phyloP scores from a whole-genome alignment of 92 coral and sea anemone species.

The Zoanthus solanderi region DNA sequence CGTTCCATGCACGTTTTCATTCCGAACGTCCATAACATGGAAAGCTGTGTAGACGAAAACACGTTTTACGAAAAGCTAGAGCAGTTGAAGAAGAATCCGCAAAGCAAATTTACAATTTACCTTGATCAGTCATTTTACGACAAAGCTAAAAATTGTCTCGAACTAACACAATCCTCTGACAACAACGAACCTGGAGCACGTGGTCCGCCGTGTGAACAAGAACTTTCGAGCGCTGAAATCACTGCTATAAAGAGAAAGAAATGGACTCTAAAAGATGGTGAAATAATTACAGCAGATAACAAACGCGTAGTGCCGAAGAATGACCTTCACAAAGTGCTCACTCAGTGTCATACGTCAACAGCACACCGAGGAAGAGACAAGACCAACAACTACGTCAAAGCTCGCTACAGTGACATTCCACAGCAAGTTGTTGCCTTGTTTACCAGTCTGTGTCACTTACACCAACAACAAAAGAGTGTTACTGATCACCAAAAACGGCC shows the following conservation, averaged over 20 bases:
- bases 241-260: constrained; percentile 6
- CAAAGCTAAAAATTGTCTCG: constrained; percentile 17
- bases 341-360: neutral
- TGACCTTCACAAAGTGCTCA: constrained; percentile 5
- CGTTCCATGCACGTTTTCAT: neutral
- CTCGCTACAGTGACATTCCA: constrained; percentile 22
- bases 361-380: constrained; percentile 18
- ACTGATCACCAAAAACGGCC: constrained; percentile 16
- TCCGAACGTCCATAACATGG: constrained; percentile 9
- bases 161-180: constrained; percentile 6
- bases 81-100: constrained; percentile 8
- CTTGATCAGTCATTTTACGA: constrained; percentile 17
- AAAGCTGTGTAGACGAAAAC: constrained; percentile 18
- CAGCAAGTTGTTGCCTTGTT: constrained; percentile 16
- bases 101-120: constrained; percentile 14
- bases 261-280: constrained; percentile 9
- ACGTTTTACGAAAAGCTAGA: constrained; percentile 9
- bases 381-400: constrained; percentile 16
- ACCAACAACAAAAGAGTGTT: constrained; percentile 11
- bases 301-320: constrained; percentile 2
- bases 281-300: constrained; percentile 7
- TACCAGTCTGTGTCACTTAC: constrained; percentile 16
- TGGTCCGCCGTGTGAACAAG: constrained; percentile 5
- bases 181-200: constrained; percentile 17
- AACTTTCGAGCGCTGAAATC: constrained; percentile 20